Conservation (phyloP, 2,888 invertebrate species). For the Deilephila porcellus region DNA sequence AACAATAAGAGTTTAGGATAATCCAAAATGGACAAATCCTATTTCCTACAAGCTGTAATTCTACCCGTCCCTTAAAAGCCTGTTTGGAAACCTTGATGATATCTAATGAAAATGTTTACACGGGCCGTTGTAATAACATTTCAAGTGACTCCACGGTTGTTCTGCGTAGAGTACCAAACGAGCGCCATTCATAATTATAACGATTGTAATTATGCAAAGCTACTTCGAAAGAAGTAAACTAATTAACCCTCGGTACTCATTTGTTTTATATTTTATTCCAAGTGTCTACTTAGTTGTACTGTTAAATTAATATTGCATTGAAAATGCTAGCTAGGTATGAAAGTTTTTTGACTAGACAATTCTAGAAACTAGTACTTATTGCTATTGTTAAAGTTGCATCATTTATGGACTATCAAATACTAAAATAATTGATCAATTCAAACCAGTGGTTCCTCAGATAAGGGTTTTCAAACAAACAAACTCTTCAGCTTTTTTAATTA, state of each 20-base stretch:
- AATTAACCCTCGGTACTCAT: neutral
- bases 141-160: neutral
- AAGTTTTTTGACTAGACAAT: neutral
- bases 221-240: neutral
- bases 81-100: neutral
- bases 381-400: no score
- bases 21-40: no score
- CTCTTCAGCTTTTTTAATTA: no score
- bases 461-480: no score
- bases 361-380: no score
- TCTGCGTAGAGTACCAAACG: neutral
- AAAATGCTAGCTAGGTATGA: neutral
- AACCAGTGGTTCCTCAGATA: no score
- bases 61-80: no score
- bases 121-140: conserved; percentile 2
- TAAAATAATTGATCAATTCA: no score
- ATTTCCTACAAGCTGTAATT: no score
- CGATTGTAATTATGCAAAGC: conserved; percentile 1
- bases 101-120: neutral
- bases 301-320: neutral
- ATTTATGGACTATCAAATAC: no score
- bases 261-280: neutral
- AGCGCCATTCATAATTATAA: conserved; percentile 3
- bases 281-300: neutral
- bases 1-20: no score